Conservation (phyloP, 1,140 invertebrate species). For the Drosophila tristis region DNA sequence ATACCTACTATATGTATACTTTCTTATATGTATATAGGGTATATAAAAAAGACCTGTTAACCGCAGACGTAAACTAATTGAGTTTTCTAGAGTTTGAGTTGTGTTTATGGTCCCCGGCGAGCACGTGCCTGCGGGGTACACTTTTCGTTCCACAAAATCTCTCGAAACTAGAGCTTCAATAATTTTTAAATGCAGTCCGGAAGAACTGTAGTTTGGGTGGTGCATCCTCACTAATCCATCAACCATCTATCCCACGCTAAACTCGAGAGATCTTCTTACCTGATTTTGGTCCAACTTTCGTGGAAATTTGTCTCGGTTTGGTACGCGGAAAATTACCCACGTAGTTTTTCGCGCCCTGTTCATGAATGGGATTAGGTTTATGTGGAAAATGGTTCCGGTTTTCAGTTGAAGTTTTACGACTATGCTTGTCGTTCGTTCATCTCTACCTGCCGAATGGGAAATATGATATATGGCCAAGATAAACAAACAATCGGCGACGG, state of each 20-base stretch:
- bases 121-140: conserved; percentile 13
- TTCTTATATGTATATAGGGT: neutral
- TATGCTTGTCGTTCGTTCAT: neutral
- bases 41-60: conserved; percentile 4
- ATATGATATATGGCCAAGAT: conserved; percentile 1
- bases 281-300: conserved; percentile 18
- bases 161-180: conserved; percentile 1
- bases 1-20: too few relatives aligned
- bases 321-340: conserved; percentile 52
- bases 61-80: conserved; percentile 24
- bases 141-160: neutral
- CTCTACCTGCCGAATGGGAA: conserved; percentile 25
- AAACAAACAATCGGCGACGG: conserved; percentile 6
- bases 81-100: conserved; percentile 8
- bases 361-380: conserved; percentile 67
- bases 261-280: conserved; percentile 12
- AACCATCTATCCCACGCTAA: neutral
- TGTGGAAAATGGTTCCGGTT: conserved; percentile 37
- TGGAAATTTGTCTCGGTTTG: conserved; percentile 19
- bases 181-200: neutral
- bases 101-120: conserved; percentile 14
- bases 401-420: conserved; percentile 20
- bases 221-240: conserved; percentile 3
- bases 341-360: conserved; percentile 24
- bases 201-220: conserved; percentile 3